Base-by-base conservation (phyloP, 1,140 invertebrate species). In the Sycophaga agraensis region DNA sequence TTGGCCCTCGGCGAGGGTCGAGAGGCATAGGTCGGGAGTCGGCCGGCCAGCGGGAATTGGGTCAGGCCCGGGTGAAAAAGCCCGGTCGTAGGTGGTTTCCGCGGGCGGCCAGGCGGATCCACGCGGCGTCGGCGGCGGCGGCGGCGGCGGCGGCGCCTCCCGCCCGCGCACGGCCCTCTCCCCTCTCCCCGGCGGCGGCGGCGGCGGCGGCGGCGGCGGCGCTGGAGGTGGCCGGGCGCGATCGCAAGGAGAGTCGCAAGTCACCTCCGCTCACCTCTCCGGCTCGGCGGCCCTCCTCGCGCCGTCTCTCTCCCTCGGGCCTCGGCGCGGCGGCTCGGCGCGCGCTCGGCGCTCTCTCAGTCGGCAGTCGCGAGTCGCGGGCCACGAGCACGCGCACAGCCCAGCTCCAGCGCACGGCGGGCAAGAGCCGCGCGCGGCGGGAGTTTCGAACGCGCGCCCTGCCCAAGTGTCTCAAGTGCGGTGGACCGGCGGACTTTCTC, bases 251-350 rank as follows among this genome's bases (percentile, higher is more conserved):
- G 50, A 73, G 72, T 75, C 74, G 73, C 74, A 75, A 77, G 76
- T 78, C 75, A 76, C 74, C 76, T 75, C 73, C 74, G 75, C 73
- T 78, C 75, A 77, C 76, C 77, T 78, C 66, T 63, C 64, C 34
- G 28, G n/a, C 31, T 51, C 49, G 42, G 19, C n/a, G 7, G 12
- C 46, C 17, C 14, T 24, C 4, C 43, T 45, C 21, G 4, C 11
- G 2, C 42, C 28, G 40, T 45, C 58, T 51, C 59, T 45, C 58
- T 50, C 21, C 22, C 19, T 19, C 12, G 3, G 8, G 37, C 37
- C 22, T 40, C 51, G 14, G 22, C 21, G n/a, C n/a, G 37, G 34
- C 34, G 21, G 35, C 43, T 58, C 45, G 49, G 31, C 19, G 40
- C 22, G 48, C 26, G 24, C 46, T 53, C 66, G 68, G 59, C 59